A percentile compares a stretch with the other conserved stretches of the same genome.
Conservation (phyloP, 30 jellyfish, hydroid and myxozoan species). For the Hydractinia symbiolongicarpus region DNA sequence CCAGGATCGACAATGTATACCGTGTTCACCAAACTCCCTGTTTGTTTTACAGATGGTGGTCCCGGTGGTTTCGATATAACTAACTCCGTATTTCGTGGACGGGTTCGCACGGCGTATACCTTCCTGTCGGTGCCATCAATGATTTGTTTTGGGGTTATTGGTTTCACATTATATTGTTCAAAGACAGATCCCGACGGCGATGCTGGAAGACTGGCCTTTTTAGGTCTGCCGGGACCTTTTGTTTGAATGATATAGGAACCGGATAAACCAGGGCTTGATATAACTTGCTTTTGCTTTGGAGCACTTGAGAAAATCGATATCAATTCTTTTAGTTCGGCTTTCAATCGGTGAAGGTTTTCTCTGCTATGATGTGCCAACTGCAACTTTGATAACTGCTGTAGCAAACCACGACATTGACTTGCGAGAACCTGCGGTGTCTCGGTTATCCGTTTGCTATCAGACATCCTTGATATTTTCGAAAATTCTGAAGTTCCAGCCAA, state of each 20-base stretch:
- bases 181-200: not conserved
- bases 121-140: not conserved
- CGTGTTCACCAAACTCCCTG: not conserved
- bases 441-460: conserved; percentile 1
- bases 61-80: not conserved
- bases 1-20: conserved; percentile 3
- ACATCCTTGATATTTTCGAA: conserved; percentile 7
- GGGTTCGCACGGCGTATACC: conserved; percentile 2
- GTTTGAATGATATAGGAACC: conserved; percentile 9
- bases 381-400: conserved; percentile 31
- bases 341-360: conserved; percentile 24
- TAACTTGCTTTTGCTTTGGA: conserved; percentile 14
- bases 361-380: conserved; percentile 38
- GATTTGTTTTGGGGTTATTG: conserved; percentile 14
- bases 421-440: conserved; percentile 43
- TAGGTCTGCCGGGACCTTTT: conserved; percentile 25
- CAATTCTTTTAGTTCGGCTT: conserved; percentile 32
- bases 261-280: not conserved
- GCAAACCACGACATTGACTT: conserved; percentile 38
- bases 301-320: conserved; percentile 28
- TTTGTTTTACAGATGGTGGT: not conserved
- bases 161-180: conserved; percentile 14
- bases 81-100: not conserved
- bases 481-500: not conserved
- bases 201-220: not conserved